These are phyloP conservation scores for Synanthedon formicaeformis DNA, from an alignment of 2,888 invertebrate species.

Conservation along the genomic window DNA sequence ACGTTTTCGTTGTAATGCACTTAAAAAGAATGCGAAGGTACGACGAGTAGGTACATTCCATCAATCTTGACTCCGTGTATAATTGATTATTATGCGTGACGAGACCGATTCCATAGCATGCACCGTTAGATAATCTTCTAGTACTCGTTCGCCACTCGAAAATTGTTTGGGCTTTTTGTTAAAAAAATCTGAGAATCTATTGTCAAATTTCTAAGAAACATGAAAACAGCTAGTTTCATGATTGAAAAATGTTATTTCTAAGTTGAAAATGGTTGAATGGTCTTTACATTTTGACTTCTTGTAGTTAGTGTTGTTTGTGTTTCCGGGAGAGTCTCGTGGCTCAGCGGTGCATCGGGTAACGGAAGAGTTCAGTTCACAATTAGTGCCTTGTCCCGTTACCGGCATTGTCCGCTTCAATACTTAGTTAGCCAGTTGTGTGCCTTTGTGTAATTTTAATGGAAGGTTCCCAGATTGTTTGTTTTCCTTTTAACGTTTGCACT, in stretches of 20 bases:
- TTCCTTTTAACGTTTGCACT: conserved; percentile 31
- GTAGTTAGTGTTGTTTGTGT: conserved; percentile 14
- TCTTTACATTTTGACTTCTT: conserved; percentile 4
- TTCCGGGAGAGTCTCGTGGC: conserved; percentile 22
- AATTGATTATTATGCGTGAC: conserved; percentile 25
- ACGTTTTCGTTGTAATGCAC: no score
- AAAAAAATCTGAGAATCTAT: no score
- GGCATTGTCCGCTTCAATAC: conserved; percentile 56
- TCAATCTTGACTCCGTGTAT: conserved; percentile 9
- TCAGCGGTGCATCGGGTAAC: conserved; percentile 33
- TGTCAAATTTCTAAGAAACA: no score
- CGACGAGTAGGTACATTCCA: not conserved
- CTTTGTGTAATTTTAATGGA: conserved; percentile 53
- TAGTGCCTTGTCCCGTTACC: conserved; percentile 61
- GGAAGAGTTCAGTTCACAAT: conserved; percentile 59
- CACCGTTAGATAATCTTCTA: conserved; percentile 28
- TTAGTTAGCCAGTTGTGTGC: conserved; percentile 42
- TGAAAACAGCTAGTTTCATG: no score
- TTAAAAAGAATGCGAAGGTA: not conserved
- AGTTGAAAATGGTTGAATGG: no score
- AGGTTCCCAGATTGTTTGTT: conserved; percentile 47
- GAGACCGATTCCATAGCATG: conserved; percentile 24
- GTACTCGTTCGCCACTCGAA: conserved; percentile 8
- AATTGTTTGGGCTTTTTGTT: no score
- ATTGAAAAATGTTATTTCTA: no score